phyloP scores from a whole-genome alignment of 2,113 vertebrate species.

The Procavia capensis region DNA sequence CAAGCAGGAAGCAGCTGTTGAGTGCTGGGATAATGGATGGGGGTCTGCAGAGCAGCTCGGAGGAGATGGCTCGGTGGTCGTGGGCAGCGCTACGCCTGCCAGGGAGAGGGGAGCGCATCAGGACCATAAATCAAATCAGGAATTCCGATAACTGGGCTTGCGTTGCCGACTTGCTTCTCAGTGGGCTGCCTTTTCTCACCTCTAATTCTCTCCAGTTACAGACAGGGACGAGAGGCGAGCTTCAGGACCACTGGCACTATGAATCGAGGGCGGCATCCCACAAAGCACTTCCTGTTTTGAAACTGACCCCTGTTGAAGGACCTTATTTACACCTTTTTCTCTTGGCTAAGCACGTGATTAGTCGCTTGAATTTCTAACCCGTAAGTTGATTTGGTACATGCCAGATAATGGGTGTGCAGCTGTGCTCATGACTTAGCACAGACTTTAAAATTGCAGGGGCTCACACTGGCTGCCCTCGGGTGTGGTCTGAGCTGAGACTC shows the following conservation, averaged over 20 bases:
- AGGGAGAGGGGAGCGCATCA: constrained; percentile 30
- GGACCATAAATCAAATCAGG: constrained; percentile 75
- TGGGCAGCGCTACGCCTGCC: constrained; percentile 64
- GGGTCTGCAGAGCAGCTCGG: neutral
- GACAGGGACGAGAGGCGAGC: neutral
- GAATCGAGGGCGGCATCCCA: neutral
- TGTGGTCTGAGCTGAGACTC: neutral
- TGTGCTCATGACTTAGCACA: neutral
- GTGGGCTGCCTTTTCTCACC: constrained; percentile 68
- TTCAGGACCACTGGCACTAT: neutral
- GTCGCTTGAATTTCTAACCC: neutral
- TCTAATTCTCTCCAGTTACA: constrained; percentile 66
- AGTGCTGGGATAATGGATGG: constrained; percentile 68
- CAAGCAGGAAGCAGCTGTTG: constrained; percentile 72
- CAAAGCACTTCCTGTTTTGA: neutral
- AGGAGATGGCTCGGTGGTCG: constrained; percentile 58
- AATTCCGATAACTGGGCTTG: constrained; percentile 57
- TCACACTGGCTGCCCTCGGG: neutral
- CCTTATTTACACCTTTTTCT: neutral
- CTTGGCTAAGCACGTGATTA: neutral
- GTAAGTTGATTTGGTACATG: no score
- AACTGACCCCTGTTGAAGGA: neutral
- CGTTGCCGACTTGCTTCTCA: constrained; percentile 65
- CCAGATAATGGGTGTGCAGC: neutral
- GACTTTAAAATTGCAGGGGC: neutral